A percentile compares a stretch with the other conserved stretches of the same genome.
phyloP scores from a whole-genome alignment of 53 echinoderm and acorn worm species.

The Glandiceps talaboti region DNA sequence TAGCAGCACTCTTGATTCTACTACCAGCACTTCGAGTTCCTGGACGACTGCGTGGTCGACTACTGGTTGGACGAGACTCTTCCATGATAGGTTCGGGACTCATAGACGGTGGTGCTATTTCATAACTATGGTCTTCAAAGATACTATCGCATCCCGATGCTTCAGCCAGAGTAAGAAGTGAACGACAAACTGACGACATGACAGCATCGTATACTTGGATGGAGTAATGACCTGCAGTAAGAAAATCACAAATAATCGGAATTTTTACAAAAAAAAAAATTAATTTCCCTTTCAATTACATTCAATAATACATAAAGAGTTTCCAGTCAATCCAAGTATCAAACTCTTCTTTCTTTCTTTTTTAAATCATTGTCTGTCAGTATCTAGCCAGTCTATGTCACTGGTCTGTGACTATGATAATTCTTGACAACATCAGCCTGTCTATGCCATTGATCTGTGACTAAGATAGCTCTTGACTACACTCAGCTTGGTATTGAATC shows the following conservation, averaged over 20 bases:
- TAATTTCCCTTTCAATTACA: no score
- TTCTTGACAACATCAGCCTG: no score
- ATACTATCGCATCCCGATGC: slow-evolving; percentile 84
- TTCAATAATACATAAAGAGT: no score
- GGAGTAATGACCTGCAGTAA: slow-evolving; percentile 56
- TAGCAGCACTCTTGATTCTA: slow-evolving; percentile 25
- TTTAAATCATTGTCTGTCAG: no score
- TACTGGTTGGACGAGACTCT: background rate
- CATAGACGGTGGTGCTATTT: slow-evolving; percentile 1
- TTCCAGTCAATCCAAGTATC: no score
- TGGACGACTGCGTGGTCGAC: slow-evolving; percentile 22
- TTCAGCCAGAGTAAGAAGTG: slow-evolving; percentile 84
- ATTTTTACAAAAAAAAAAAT: no score
- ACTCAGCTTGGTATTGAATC: no score
- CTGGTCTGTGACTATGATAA: no score
- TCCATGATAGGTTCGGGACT: background rate
- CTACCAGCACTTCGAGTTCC: slow-evolving; percentile 23
- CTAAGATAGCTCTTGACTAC: no score
- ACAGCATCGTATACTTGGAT: slow-evolving; percentile 82
- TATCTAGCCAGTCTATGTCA: no score
- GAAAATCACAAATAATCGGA: background rate
- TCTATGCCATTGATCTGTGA: no score
- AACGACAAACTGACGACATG: slow-evolving; percentile 73
- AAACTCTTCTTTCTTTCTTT: no score
- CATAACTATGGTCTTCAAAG: slow-evolving; percentile 29